Evolutionary conservation across 2,113 vertebrate species (phyloP), one percentile per base, ranked within the genome.

Genomic region (Stomatorhinus ivindoensis): DNA sequence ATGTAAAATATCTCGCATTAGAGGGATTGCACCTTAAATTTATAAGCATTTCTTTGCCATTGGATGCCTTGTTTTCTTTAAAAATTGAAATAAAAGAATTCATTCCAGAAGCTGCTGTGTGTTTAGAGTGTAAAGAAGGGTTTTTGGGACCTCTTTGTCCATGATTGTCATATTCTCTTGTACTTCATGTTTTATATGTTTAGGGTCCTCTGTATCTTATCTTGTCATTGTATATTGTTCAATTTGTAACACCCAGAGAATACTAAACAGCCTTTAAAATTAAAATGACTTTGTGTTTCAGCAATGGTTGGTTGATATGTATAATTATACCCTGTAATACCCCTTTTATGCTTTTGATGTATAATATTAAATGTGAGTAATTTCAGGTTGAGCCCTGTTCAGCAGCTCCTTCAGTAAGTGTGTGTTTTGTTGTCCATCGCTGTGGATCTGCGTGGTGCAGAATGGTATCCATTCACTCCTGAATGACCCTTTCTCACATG

Each of bases 21-120:
- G 93, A 90, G 92, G 89, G 91, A 89, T 94, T 91, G 96, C 96
- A 96, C 95, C 95, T 96, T 96, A 93, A 92, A 94, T 95, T 96
- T 95, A 92, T 93, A 93, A 93, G 93, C 89, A 39, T 94, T 95
- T 91, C 90, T 89, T 93, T 93, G 95, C 93, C 94, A 94, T 91
- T 93, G 94, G 93, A 95, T 94, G 95, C 95, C 95, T 96, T 94
- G 89, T 93, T 90, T 93, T 94, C 94, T 95, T 94, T 91, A 93
- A 90, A 92, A 91, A 86, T 85, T 88, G 91, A 92, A 91, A 91
- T 90, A 80, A 90, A 91, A 91, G 35, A 92, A 91, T 94, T 91
- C 1, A 92, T 94, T 94, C 92, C 53, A 48, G 92, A 87, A 93
- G 95, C 95, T 96, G 95, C 95, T 97, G 93, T 95, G 93, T 91